Evolutionary conservation across 1,140 invertebrate species (phyloP).

Genomic region (Scaptomyza hsui): DNA sequence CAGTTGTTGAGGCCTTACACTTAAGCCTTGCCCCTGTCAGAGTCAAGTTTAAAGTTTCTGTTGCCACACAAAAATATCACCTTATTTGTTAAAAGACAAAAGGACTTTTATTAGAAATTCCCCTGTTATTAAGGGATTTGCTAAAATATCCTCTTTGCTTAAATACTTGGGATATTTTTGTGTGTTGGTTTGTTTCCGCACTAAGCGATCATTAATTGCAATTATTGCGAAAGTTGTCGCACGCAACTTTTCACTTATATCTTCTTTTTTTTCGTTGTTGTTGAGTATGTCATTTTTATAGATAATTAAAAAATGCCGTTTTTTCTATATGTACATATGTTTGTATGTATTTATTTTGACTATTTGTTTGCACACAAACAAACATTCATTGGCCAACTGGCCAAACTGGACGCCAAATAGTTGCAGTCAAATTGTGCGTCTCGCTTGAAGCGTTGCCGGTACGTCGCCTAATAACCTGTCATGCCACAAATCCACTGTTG

Average conservation of each 20-base stretch:
- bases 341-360: slow-evolving; percentile 36
- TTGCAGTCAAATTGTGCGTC: slow-evolving; percentile 72
- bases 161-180: slow-evolving; percentile 7
- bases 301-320: slow-evolving; percentile 57
- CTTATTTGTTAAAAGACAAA: slow-evolving; percentile 51
- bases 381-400: slow-evolving; percentile 41
- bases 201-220: slow-evolving; percentile 9
- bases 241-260: slow-evolving; percentile 46
- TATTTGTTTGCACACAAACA: slow-evolving; percentile 13
- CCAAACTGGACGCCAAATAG: slow-evolving; percentile 57
- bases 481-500: slow-evolving; percentile 72
- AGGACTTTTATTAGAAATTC: neutral
- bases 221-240: slow-evolving; percentile 65
- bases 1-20: slow-evolving; percentile 34
- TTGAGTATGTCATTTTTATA: neutral
- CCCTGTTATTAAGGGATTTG: too few relatives aligned
- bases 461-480: slow-evolving; percentile 78
- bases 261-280: slow-evolving; percentile 18
- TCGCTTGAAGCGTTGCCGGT: slow-evolving; percentile 59
- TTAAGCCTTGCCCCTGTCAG: slow-evolving; percentile 46
- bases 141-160: neutral
- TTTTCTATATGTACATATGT: neutral
- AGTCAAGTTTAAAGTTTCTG: slow-evolving; percentile 60
- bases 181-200: too few relatives aligned
- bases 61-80: slow-evolving; percentile 66